phyloP scores from a whole-genome alignment of 2,797 vertebrate species.

The Mionectes olivaceus region DNA sequence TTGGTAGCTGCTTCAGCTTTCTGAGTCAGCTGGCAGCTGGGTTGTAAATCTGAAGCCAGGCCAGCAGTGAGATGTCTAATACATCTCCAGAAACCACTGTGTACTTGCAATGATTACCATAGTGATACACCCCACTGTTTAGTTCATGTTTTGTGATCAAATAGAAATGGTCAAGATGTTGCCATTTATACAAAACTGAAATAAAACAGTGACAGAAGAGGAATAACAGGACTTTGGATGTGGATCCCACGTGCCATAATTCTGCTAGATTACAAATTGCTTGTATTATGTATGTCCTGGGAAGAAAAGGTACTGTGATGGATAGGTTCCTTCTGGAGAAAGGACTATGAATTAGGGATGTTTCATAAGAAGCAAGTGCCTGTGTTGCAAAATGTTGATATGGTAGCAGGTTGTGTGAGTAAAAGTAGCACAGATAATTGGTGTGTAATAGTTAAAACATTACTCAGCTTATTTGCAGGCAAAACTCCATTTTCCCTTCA shows the following conservation, averaged over 20 bases:
- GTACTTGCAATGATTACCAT: neutral
- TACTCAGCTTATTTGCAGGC: neutral
- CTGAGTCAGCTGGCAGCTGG: neutral
- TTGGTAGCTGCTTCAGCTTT: constrained; percentile 10
- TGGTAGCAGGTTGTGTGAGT: neutral
- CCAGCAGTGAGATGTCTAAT: neutral
- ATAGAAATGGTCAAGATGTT: constrained; percentile 10
- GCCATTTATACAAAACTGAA: constrained; percentile 5
- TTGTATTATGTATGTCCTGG: neutral
- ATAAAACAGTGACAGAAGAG: constrained; percentile 2
- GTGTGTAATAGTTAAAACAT: neutral
- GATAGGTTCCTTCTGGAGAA: neutral
- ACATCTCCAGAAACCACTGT: constrained; percentile 10
- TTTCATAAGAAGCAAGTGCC: neutral
- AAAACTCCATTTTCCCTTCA: neutral
- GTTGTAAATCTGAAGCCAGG: neutral
- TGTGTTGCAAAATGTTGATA: neutral
- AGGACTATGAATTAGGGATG: neutral
- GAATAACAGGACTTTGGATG: neutral
- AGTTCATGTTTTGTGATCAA: neutral
- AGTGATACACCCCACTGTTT: neutral
- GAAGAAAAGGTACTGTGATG: neutral
- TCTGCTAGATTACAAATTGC: neutral
- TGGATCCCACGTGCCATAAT: neutral
- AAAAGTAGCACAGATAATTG: neutral